A percentile compares a stretch with the other conserved stretches of the same genome.
phyloP scores from a whole-genome alignment of 2,797 vertebrate genomes.

The Melopsittacus undulatus region DNA sequence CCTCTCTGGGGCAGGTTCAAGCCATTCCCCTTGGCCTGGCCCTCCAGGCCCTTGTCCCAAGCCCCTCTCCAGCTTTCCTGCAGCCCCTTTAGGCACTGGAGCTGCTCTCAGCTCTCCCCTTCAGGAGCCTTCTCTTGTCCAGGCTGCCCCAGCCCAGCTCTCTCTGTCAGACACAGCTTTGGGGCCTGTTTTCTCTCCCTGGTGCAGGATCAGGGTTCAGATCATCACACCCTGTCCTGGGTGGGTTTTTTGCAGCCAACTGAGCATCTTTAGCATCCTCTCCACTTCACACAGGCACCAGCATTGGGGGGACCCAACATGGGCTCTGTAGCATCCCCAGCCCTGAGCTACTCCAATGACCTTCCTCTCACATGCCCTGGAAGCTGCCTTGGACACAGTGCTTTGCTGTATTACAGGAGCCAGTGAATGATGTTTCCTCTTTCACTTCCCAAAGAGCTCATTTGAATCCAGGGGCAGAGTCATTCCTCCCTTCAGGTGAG shows the following conservation, averaged over 20 bases:
- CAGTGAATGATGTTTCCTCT: not conserved
- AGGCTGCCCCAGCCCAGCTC: not conserved
- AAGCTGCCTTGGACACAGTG: not conserved
- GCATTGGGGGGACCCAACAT: not conserved
- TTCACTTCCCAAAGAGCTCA: not conserved
- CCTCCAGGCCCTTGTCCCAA: too few relatives aligned
- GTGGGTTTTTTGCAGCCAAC: fast-evolving
- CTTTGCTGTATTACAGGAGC: not conserved
- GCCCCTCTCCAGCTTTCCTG: too few relatives aligned
- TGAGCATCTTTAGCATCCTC: not conserved
- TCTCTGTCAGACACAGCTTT: not conserved
- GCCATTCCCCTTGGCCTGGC: too few relatives aligned
- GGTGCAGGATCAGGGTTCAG: not conserved
- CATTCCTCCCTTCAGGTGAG: not conserved
- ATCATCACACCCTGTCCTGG: not conserved
- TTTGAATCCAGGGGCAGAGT: not conserved
- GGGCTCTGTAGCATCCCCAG: not conserved
- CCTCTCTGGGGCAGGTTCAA: too few relatives aligned
- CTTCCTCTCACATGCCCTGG: not conserved
- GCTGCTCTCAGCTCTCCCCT: not conserved
- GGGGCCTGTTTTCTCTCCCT: not conserved
- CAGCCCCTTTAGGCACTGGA: not conserved
- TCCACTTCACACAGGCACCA: not conserved
- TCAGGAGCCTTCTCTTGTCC: not conserved
- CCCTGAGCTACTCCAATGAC: not conserved